Base-by-base conservation (phyloP, 2,113 vertebrate genomes). In the Amazona guildingii region DNA sequence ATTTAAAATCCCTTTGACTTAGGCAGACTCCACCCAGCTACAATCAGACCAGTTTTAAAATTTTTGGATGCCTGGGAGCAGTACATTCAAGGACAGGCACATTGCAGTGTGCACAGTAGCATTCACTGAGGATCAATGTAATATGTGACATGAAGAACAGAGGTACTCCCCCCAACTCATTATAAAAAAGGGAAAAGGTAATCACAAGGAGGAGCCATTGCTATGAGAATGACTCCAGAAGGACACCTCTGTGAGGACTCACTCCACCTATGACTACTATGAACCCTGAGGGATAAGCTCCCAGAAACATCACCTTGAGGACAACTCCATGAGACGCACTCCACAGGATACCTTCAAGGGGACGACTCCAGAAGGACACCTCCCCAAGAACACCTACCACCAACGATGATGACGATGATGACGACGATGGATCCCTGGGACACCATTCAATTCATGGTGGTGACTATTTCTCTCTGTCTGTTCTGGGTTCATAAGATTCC, bases 371-470 rank as follows among this genome's bases (percentile, higher is more conserved):
- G 57, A 59, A n/a, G 57, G 20, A 15, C 20, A 59, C 33, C 13
- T 59, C 33, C 57, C 15, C 6, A 6, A 59, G 33, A 23, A 59
- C 21, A 16, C 20, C 57, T n/a, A 16, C 33, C 21, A 24, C 57
- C 4, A 5, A 33, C 8, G 4, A n/a, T 2, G 4, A 59, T 9
- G 8, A 23, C 4, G 9, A 59, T 2, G 11, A 48, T 48, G 48
- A 48, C 21, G 6, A 48, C 11, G 21, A 48, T 48, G 6, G 33
- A 59, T n/a, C 33, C 13, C 57, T 2, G 9, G 33, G 33, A 35
- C 33, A 15, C 33, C 13, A 59, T 21, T 59, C 2, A 6, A 23
- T 59, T 13, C 13, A 59, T 4, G 6, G 57, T 59, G 33, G 33
- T 59, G 20, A n/a, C 13, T 59, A 9, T 59, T 33, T 59, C 33